Base-by-base conservation (phyloP, 2,113 vertebrate species). In the Brienomyrus longianalis region DNA sequence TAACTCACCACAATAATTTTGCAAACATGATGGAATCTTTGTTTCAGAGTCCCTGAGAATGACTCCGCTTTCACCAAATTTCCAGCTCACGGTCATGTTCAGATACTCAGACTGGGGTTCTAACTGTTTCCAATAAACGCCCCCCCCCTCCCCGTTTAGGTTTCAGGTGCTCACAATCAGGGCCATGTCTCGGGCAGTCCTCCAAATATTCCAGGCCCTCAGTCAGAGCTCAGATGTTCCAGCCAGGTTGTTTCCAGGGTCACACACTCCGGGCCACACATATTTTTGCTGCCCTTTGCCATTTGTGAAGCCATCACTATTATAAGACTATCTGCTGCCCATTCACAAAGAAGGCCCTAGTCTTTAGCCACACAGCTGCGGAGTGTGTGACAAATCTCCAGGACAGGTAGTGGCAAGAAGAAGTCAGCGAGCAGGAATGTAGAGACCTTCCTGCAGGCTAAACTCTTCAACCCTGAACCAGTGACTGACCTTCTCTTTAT, bases 21-120 rank as follows among this genome's bases (percentile, higher is more conserved):
- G 95, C 93, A 95, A 96, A 95, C 95, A 96, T 96, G 96, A 96
- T 95, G 95, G 95, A 95, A 96, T 95, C 93, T 95, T 95, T 88
- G 87, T 88, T 45, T 59, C 87, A 88, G 86, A 62, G 43, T 17
- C 39, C 39, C 66, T 7, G 5, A 21, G 35, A 27, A 19, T 62
- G 35, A 88, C 48, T 47, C 88, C 92, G 88, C 90, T 52, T 52
- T 54, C 84, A 31, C 35, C 9, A 56, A 39, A 66, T 66, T 62
- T 88, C 87, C 87, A 88, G 52, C 87, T 31, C 35, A 45, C 5
- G 7, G 11, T 39, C 35, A 59, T 17, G 27, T n/a, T 62, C 17
- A 47, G 39, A 88, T 88, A 35, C 86, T 62, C 31, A 86, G 23
- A 86, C 19, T 23, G 35, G 31, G 43, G 6, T 47, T 66, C 54